Conservation (phyloP, 2,113 vertebrate species). For the Alces alces region DNA sequence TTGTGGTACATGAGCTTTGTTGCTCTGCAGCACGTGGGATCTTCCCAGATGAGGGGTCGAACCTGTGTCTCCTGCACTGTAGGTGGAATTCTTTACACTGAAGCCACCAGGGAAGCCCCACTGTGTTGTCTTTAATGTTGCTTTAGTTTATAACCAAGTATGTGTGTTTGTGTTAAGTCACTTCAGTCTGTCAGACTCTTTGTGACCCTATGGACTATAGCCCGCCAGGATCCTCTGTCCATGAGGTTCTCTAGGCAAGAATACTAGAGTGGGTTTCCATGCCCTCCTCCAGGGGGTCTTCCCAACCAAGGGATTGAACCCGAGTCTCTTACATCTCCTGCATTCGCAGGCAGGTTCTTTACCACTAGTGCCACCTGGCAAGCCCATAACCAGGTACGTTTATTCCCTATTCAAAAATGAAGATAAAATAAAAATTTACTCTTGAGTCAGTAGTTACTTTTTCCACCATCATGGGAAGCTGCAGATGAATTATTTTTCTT, state of each 20-base stretch:
- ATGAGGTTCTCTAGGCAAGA: background rate
- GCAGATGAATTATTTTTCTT: constrained; percentile 41
- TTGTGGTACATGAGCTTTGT: background rate
- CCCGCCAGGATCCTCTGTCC: background rate
- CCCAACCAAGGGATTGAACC: background rate
- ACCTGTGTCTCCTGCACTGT: background rate
- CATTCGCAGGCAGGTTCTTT: background rate
- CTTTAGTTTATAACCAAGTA: background rate
- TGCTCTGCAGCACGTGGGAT: background rate
- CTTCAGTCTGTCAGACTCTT: background rate
- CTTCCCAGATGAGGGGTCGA: background rate
- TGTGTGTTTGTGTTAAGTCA: background rate
- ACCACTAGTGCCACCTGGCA: background rate
- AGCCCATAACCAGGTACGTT: background rate
- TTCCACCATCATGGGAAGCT: background rate
- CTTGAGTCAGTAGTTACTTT: background rate
- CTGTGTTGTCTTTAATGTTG: background rate
- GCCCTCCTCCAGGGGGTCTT: background rate
- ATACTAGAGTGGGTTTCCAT: background rate
- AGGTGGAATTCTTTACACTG: background rate
- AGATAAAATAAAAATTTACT: background rate
- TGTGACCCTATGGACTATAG: background rate
- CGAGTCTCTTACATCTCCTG: background rate
- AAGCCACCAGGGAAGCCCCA: background rate
- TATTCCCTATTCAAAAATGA: background rate